These are phyloP conservation scores for Zaprionus ornatus DNA, from an alignment of 1,140 invertebrate genomes.

Conservation along the genomic window DNA sequence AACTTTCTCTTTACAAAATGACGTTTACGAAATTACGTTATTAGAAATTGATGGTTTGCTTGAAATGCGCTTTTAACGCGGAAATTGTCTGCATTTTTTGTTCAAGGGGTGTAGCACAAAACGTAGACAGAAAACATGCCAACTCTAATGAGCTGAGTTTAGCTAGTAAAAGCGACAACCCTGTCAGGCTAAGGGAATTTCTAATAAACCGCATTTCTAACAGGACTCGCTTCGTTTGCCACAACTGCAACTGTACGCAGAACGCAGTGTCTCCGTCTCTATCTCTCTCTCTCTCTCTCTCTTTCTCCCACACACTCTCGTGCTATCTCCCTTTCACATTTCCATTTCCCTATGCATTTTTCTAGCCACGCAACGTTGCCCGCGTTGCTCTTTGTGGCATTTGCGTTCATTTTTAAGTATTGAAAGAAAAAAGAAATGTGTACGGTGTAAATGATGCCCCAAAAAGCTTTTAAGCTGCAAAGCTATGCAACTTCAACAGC, in stretches of 20 bases:
- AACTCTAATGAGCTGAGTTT: conserved; percentile 30
- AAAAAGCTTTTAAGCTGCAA: conserved; percentile 58
- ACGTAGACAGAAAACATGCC: conserved; percentile 17
- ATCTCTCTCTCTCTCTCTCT: neutral
- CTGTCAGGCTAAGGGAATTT: conserved; percentile 6
- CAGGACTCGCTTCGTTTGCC: conserved; percentile 13
- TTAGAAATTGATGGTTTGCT: conserved; percentile 78
- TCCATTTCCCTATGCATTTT: conserved; percentile 36
- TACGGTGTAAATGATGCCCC: conserved; percentile 61
- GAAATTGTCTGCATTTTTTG: conserved; percentile 31
- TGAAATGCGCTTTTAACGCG: conserved; percentile 37
- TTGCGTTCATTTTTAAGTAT: conserved; percentile 57
- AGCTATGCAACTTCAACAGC: conserved; percentile 26
- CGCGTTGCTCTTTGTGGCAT: conserved; percentile 38
- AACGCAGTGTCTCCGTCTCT: neutral
- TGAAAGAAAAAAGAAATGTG: conserved; percentile 44
- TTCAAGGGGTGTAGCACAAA: conserved; percentile 2
- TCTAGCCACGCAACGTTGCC: conserved; percentile 7
- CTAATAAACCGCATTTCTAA: conserved; percentile 47
- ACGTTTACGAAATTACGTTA: conserved; percentile 81
- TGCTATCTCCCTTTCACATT: neutral
- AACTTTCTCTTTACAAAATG: conserved; percentile 44
- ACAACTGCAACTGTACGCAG: conserved; percentile 37
- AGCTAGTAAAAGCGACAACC: neutral
- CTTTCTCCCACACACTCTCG: neutral